Conservation (phyloP, 2,888 invertebrate species). For the Heliconius ethilla region DNA sequence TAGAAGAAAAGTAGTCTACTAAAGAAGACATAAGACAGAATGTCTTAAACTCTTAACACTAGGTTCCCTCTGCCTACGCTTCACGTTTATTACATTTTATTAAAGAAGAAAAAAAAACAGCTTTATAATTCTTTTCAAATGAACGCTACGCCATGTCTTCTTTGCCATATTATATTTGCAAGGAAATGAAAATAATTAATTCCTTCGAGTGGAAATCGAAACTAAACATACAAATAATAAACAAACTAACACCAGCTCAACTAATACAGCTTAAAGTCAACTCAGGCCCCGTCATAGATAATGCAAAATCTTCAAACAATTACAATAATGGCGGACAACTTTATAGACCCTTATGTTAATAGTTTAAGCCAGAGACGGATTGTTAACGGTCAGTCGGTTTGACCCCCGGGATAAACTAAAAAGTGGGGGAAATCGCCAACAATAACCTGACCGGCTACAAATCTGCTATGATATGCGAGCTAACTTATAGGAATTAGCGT, state of each 20-base stretch:
- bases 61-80: too few species aligned
- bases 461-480: conserved; percentile 59
- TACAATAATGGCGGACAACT: conserved; percentile 31
- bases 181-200: neutral
- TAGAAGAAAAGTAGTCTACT: too few species aligned
- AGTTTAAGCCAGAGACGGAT: conserved; percentile 51
- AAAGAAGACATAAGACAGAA: too few species aligned
- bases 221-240: neutral
- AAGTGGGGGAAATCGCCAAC: conserved; percentile 59
- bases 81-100: too few species aligned
- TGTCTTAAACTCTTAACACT: too few species aligned
- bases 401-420: conserved; percentile 63
- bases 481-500: conserved; percentile 42
- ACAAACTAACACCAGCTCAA: neutral
- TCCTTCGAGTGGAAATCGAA: neutral
- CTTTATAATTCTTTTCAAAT: neutral
- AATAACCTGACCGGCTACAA: conserved; percentile 63
- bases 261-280: conserved; percentile 8
- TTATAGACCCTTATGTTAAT: conserved; percentile 47
- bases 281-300: conserved; percentile 8
- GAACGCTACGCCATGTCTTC: neutral
- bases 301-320: conserved; percentile 27
- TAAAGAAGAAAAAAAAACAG: too few species aligned
- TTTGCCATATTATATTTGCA: too few species aligned
- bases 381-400: conserved; percentile 45